A percentile compares a stretch with the other conserved stretches of the same genome.
These are phyloP conservation scores for Notechis scutatus DNA, from an alignment of 2,113 vertebrate genomes.

Conservation along the genomic window DNA sequence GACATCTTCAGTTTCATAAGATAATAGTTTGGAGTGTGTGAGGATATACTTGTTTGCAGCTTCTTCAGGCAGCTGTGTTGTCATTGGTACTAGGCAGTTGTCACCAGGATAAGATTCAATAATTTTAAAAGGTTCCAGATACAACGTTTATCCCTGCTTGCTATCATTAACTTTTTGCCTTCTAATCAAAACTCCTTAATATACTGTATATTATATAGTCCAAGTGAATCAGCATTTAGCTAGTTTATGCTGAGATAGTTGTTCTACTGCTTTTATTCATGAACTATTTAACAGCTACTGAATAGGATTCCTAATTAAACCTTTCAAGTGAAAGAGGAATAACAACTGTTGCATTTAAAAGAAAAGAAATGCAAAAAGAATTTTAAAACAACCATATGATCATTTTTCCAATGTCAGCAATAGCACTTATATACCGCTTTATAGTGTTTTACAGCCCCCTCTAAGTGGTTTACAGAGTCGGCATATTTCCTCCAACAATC, in stretches of 20 bases:
- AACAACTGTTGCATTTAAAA: background rate
- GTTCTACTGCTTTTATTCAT: background rate
- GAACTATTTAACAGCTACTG: background rate
- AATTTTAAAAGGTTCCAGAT: background rate
- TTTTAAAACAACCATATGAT: background rate
- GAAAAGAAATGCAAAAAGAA: background rate
- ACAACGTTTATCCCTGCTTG: background rate
- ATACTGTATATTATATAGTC: background rate
- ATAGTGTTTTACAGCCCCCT: no score
- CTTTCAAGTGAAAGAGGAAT: background rate
- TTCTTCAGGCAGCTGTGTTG: background rate
- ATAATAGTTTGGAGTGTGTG: background rate
- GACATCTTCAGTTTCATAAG: background rate
- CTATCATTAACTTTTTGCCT: background rate
- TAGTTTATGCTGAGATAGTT: conserved; percentile 6
- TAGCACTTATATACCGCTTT: no score
- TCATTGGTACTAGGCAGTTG: background rate
- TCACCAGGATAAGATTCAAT: background rate
- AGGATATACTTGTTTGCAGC: background rate
- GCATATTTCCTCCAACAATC: no score
- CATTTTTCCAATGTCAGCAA: background rate
- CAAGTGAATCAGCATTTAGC: background rate
- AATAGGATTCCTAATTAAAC: background rate
- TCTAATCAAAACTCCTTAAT: background rate
- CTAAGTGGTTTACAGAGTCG: no score